Base-by-base conservation (phyloP, 1,140 invertebrate genomes). In the Drosophila fuyamai region DNA sequence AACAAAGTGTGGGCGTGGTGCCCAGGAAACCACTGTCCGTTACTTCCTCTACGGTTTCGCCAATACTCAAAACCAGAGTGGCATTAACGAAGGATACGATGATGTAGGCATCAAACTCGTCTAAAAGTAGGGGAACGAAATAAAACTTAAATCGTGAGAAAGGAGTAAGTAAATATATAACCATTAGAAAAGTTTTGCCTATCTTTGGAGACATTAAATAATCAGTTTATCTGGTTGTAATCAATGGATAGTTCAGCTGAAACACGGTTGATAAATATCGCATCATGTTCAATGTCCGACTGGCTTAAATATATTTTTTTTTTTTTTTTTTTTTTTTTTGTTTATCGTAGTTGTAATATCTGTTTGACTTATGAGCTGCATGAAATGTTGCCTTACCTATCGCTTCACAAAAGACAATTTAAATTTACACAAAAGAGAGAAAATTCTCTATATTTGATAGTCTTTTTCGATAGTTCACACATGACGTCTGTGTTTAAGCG, bases 41-140 rank as follows among this genome's bases (percentile, higher is more conserved):
- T 1, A 99, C 99, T 97, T 99, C 99, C 93, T 99, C 99, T 36
- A 99, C 99, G 72, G 98, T 99, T 93, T 99, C 99, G 75, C 99
- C 99, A 93, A 99, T 99, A 75, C 98, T 99, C 76, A 99, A 94
- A 63, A 99, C 99, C 76, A 99, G 95, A 29, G 99, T 99, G 65
- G 99, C 99, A 94, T 99, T 99, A 41, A 99, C 97, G 96, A 99
- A 99, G 46, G 99, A 99, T 73, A 99, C 99, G 93, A 99, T 98
- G 94, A 99, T 99, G 94, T 99, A 99, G 46, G 99, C 97, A 95
- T 99, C 99, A 95, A 95, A 99, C 92, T 88, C 81, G 66, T 85
- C 82, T 85, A 85, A 68, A 85, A 90, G 41, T 78, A 89, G 32
- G 63, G 72, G 9, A 62, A 56, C 14, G 46, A 61, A n/a, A 57